A percentile compares a stretch with the other conserved stretches of the same genome.
Conservation (phyloP, 1,140 invertebrate genomes). For the Bombus consobrinus region DNA sequence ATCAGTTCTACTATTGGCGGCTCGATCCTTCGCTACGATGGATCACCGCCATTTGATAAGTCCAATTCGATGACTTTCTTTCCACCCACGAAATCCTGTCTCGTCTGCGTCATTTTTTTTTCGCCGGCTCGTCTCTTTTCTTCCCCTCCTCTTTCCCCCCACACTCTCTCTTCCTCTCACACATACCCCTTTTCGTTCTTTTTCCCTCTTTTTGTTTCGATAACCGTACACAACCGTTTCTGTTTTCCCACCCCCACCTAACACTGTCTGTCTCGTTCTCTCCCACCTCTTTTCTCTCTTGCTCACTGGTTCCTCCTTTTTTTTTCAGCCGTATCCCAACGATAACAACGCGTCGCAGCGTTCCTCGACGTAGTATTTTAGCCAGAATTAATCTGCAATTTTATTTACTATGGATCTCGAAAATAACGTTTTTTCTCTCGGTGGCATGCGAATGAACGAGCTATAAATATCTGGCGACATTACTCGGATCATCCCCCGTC, state of each 20-base stretch:
- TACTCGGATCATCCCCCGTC: constrained; percentile 42
- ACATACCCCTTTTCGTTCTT: background rate
- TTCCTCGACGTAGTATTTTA: constrained; percentile 52
- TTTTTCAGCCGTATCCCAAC: constrained; percentile 26
- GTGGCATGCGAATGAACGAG: constrained; percentile 37
- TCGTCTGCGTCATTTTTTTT: constrained; percentile 34
- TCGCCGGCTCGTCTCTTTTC: background rate
- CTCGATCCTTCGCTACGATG: constrained; percentile 61
- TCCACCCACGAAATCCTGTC: background rate
- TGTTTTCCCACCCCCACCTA: constrained; percentile 37
- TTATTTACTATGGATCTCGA: constrained; percentile 54
- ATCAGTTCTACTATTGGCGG: constrained; percentile 74
- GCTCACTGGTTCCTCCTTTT: background rate
- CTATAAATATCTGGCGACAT: constrained; percentile 50
- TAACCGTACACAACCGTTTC: constrained; percentile 36
- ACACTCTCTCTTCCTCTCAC: background rate
- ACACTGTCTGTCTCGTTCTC: background rate
- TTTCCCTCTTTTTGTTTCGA: constrained; percentile 18
- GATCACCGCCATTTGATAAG: constrained; percentile 67
- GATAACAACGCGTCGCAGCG: constrained; percentile 49
- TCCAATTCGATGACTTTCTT: constrained; percentile 53
- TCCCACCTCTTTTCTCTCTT: background rate
- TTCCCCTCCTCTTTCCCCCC: too few species aligned
- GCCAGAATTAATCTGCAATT: constrained; percentile 55
- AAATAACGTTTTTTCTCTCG: constrained; percentile 38